Evolutionary conservation across 2,888 invertebrate species (phyloP).

Genomic region (Reticulitermes lucifugus): DNA sequence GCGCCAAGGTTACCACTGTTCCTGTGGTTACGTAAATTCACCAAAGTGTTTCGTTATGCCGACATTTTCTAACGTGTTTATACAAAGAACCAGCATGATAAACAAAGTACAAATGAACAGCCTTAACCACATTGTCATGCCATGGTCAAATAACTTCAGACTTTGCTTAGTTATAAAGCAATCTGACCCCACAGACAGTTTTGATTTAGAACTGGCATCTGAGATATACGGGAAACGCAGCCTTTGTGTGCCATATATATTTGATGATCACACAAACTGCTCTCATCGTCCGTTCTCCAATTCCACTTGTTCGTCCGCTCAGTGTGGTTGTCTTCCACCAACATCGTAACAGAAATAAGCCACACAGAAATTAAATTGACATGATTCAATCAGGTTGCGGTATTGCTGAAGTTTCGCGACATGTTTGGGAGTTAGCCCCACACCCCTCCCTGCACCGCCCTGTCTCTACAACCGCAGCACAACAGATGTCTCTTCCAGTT

Average conservation of each 20-base stretch:
- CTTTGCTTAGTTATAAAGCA: too few relatives aligned
- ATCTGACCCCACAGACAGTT: too few relatives aligned
- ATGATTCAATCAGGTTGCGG: conserved; percentile 11
- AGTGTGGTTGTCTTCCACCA: neutral
- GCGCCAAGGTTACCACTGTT: too few relatives aligned
- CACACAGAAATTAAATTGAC: neutral
- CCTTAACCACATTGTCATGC: too few relatives aligned
- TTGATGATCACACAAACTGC: neutral
- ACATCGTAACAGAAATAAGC: neutral
- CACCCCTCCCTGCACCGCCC: neutral
- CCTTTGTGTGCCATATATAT: neutral
- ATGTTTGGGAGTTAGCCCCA: neutral
- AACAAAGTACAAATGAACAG: too few relatives aligned
- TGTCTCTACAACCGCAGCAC: neutral
- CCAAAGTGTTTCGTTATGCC: too few relatives aligned
- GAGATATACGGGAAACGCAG: too few relatives aligned
- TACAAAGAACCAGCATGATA: too few relatives aligned
- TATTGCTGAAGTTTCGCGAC: neutral
- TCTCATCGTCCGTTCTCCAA: neutral
- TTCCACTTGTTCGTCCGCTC: neutral
- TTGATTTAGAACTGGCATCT: too few relatives aligned
- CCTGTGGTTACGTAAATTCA: too few relatives aligned
- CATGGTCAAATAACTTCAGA: too few relatives aligned
- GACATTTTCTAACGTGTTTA: too few relatives aligned
- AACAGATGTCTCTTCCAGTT: neutral